phyloP scores from a whole-genome alignment of 2,113 vertebrate genomes.

The Tachuris rubrigastra region DNA sequence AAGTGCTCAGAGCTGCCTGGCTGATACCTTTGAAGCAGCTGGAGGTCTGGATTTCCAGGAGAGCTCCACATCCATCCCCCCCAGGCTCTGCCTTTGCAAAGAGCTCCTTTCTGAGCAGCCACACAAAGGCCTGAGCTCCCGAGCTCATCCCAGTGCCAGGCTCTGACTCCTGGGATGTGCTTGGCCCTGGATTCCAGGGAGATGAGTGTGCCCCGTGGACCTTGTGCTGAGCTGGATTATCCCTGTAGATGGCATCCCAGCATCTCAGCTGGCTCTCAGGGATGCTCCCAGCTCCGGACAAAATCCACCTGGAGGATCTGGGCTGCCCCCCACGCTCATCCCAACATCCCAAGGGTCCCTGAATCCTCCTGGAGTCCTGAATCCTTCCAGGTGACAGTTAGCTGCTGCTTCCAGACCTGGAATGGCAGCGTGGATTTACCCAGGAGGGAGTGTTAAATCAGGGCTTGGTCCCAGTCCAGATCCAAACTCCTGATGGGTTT shows the following conservation, averaged over 20 bases:
- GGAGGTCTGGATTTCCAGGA: neutral
- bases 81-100: neutral
- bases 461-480: neutral
- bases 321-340: neutral
- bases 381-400: neutral
- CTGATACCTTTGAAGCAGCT: neutral
- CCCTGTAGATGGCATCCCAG: slow-evolving; percentile 32
- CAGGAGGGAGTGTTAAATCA: neutral
- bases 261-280: neutral
- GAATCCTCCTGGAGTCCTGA: neutral
- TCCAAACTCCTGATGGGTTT: neutral
- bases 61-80: neutral
- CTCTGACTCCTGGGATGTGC: neutral
- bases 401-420: neutral
- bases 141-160: no score
- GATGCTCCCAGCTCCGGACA: neutral
- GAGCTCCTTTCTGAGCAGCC: neutral
- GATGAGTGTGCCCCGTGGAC: neutral
- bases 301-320: neutral
- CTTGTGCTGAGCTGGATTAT: neutral
- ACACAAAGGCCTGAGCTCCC: neutral
- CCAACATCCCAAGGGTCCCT: rapidly evolving
- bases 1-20: neutral
- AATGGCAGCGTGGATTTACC: neutral
- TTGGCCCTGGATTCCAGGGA: neutral